Percentiles rank a stretch among this genome's conserved stretches.
phyloP scores from a whole-genome alignment of 2,113 vertebrate genomes.

The Gallinago undulata region DNA sequence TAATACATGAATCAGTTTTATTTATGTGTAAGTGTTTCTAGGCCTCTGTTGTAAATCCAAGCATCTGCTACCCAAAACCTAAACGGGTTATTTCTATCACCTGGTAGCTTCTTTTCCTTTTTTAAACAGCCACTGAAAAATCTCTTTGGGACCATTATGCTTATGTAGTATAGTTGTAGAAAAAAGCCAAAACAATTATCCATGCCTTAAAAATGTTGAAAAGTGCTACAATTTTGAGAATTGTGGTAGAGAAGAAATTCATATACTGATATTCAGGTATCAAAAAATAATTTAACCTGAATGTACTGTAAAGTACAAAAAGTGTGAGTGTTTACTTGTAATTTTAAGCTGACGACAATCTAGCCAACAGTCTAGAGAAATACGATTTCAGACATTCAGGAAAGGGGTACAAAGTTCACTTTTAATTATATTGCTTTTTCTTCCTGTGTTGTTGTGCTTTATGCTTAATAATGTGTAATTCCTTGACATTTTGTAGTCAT shows the following conservation, averaged over 20 bases:
- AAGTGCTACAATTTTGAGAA: neutral
- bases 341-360: neutral
- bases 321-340: neutral
- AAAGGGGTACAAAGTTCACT: neutral
- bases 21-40: neutral
- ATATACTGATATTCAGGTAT: neutral
- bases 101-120: neutral
- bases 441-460: neutral
- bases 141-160: neutral
- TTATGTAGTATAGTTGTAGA: neutral
- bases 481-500: neutral
- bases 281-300: neutral
- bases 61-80: neutral
- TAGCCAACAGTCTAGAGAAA: neutral
- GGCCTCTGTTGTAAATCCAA: neutral
- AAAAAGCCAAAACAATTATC: neutral
- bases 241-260: neutral
- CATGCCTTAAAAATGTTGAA: neutral
- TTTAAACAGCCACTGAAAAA: neutral
- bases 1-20: neutral
- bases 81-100: neutral
- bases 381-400: fast-evolving
- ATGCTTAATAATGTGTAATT: neutral
- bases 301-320: neutral
- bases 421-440: neutral